These are phyloP conservation scores for Digitonthophagus gazella DNA, from an alignment of 2,888 invertebrate genomes.

Conservation along the genomic window DNA sequence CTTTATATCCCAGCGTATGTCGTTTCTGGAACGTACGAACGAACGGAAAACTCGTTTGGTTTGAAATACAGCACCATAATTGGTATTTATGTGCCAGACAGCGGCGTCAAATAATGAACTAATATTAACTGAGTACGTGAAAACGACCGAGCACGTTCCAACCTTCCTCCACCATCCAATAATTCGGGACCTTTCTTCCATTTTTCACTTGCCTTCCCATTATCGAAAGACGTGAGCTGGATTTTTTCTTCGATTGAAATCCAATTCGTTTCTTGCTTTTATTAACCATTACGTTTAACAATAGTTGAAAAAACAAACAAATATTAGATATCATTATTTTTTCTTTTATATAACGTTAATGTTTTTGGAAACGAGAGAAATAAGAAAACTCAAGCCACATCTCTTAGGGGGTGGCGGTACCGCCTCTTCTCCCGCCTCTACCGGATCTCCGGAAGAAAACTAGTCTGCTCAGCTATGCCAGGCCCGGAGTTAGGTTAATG, in stretches of 20 bases:
- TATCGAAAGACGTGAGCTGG: background rate
- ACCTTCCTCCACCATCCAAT: slow-evolving; percentile 49
- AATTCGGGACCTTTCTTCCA: slow-evolving; percentile 38
- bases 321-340: no score
- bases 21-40: background rate
- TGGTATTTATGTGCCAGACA: slow-evolving; percentile 24
- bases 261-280: no score
- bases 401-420: slow-evolving; percentile 31
- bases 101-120: slow-evolving; percentile 34
- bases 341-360: no score
- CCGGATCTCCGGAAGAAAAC: slow-evolving; percentile 36
- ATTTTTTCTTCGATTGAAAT: background rate
- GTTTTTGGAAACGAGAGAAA: slow-evolving; percentile 33
- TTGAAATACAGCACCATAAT: slow-evolving; percentile 24
- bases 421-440: background rate
- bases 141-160: slow-evolving; percentile 44
- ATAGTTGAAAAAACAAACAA: no score
- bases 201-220: background rate
- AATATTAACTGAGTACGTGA: slow-evolving; percentile 44
- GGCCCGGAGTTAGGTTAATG: slow-evolving; percentile 67
- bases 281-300: no score
- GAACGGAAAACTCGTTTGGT: background rate
- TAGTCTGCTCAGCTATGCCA: slow-evolving; percentile 54
- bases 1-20: background rate
- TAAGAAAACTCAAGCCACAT: slow-evolving; percentile 13